These are phyloP conservation scores for Spodoptera litura DNA, from an alignment of 1,140 invertebrate genomes.

Conservation along the genomic window DNA sequence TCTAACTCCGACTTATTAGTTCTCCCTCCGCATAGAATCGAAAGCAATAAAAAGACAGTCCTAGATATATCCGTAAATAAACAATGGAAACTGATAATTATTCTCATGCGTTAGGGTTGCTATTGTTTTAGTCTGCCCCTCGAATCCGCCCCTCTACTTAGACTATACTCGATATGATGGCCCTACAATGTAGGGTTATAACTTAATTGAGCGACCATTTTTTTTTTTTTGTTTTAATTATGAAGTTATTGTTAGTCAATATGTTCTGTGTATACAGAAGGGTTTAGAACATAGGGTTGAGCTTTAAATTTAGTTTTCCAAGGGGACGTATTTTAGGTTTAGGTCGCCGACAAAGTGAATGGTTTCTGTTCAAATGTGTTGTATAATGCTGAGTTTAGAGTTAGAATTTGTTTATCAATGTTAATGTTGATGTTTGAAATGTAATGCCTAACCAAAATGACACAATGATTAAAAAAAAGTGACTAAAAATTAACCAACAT, in stretches of 20 bases:
- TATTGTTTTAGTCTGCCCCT: slow-evolving; percentile 75
- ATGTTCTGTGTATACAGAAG: slow-evolving; percentile 8
- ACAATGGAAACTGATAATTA: slow-evolving; percentile 76
- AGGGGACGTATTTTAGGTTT: background rate
- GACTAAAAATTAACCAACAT: slow-evolving; percentile 1
- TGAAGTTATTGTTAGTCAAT: slow-evolving; percentile 14
- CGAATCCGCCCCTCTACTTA: slow-evolving; percentile 63
- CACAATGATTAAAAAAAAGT: background rate
- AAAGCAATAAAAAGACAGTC: slow-evolving; percentile 74
- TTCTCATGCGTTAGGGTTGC: slow-evolving; percentile 69
- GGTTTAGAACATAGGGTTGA: background rate
- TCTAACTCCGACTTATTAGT: slow-evolving; percentile 14
- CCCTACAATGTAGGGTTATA: slow-evolving; percentile 76
- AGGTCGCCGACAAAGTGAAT: background rate
- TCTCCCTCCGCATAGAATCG: slow-evolving; percentile 25
- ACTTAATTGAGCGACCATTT: slow-evolving; percentile 71
- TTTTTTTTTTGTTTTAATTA: slow-evolving; percentile 70
- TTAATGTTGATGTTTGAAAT: background rate
- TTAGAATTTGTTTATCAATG: background rate
- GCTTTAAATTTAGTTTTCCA: background rate
- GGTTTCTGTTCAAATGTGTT: background rate
- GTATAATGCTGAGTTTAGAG: too few species aligned
- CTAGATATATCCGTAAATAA: slow-evolving; percentile 66
- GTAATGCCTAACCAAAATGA: too few species aligned
- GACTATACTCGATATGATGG: slow-evolving; percentile 71